Evolutionary conservation across 2,797 vertebrate genomes (phyloP).

Genomic region (Macrochelys suwanniensis): DNA sequence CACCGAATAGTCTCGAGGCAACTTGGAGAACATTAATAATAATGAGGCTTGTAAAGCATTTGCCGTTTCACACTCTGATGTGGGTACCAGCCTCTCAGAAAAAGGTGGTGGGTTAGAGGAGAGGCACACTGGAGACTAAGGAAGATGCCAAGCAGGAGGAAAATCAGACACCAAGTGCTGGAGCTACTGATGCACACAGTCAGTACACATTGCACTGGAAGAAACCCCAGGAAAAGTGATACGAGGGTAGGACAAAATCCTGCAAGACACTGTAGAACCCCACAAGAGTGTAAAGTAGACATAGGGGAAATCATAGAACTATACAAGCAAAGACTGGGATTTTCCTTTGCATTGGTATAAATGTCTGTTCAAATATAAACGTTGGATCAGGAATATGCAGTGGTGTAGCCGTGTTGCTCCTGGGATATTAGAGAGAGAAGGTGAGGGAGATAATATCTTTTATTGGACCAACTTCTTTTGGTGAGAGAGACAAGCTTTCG

Average conservation of each 20-base stretch:
- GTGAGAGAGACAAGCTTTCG: neutral
- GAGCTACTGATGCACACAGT: neutral
- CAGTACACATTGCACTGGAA: neutral
- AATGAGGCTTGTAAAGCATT: neutral
- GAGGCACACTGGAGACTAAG: neutral
- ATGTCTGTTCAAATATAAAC: slow-evolving; percentile 55
- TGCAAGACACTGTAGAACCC: neutral
- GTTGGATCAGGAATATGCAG: neutral
- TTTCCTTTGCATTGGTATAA: slow-evolving; percentile 51
- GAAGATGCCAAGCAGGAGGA: no score
- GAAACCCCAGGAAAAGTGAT: neutral
- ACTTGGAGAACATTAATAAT: neutral
- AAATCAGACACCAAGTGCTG: neutral
- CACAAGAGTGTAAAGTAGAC: neutral
- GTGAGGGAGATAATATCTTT: neutral
- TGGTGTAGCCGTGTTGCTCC: neutral
- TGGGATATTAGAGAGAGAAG: neutral
- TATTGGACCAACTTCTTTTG: neutral
- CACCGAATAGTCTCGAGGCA: neutral
- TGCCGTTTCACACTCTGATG: neutral
- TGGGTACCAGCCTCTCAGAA: neutral
- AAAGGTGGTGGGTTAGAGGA: neutral
- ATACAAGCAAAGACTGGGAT: neutral
- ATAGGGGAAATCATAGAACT: slow-evolving; percentile 45
- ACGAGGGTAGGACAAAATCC: neutral